phyloP scores from a whole-genome alignment of 1,140 invertebrate genomes.

The Scylla paramamosain region DNA sequence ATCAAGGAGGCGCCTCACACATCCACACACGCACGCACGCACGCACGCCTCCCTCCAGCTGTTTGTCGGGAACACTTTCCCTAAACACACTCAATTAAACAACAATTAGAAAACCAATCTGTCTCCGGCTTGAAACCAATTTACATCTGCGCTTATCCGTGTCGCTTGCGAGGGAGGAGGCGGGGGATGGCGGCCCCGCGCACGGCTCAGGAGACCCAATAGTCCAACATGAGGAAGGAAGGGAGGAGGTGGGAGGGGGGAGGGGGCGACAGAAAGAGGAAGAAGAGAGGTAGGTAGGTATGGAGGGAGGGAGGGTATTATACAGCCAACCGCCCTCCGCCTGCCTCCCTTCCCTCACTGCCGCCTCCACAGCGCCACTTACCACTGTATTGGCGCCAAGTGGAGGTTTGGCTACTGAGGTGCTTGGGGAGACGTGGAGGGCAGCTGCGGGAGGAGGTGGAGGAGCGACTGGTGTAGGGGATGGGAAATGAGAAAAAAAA shows the following conservation, averaged over 20 bases:
- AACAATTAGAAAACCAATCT: conserved; percentile 24
- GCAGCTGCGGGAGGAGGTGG: background rate
- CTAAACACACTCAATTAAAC: conserved; percentile 10
- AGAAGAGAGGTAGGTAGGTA: background rate
- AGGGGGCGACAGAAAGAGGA: background rate
- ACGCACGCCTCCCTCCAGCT: conserved; percentile 3
- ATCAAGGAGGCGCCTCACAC: background rate
- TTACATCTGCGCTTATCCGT: conserved; percentile 12
- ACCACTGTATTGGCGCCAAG: background rate
- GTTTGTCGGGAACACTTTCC: background rate
- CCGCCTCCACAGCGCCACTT: background rate
- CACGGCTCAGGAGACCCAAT: background rate
- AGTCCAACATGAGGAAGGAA: background rate
- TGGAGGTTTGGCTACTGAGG: background rate
- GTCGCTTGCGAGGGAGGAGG: background rate
- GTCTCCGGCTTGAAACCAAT: conserved; percentile 20
- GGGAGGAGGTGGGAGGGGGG: background rate
- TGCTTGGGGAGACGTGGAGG: background rate
- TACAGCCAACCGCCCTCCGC: background rate
- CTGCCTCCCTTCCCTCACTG: background rate
- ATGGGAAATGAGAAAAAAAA: background rate
- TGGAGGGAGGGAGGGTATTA: background rate
- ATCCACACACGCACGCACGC: background rate
- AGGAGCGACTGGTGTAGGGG: background rate
- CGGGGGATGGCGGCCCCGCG: conserved; percentile 1